Percentiles rank a stretch among this genome's conserved stretches.
Conservation (phyloP, 2,888 invertebrate genomes). For the Halictus quadricinctus region DNA sequence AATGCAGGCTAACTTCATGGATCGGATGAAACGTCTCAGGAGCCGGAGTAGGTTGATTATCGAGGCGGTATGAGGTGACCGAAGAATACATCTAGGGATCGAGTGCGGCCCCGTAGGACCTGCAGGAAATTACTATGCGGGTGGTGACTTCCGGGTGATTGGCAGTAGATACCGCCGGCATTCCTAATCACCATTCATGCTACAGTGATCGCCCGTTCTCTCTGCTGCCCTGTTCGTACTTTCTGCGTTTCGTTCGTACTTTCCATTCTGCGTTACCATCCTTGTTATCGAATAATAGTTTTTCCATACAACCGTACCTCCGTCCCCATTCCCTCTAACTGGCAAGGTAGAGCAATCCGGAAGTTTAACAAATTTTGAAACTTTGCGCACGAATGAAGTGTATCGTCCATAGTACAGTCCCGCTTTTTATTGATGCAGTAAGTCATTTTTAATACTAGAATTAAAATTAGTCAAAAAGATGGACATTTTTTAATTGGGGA, state of each 20-base stretch:
- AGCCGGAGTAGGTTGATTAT: constrained; percentile 59
- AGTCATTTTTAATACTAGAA: too few relatives aligned
- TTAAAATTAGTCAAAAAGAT: background rate
- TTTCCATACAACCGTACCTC: background rate
- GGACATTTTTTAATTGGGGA: too few relatives aligned
- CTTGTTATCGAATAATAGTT: background rate
- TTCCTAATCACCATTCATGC: constrained; percentile 69
- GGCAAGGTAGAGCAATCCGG: background rate
- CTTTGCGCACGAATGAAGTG: background rate
- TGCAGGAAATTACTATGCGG: constrained; percentile 75
- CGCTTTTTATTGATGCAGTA: background rate
- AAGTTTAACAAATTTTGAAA: background rate
- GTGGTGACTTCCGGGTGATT: constrained; percentile 72
- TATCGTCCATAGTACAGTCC: background rate
- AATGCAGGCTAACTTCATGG: constrained; percentile 30
- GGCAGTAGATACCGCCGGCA: constrained; percentile 73
- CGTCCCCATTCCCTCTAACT: background rate
- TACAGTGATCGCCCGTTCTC: constrained; percentile 52
- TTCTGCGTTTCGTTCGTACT: background rate
- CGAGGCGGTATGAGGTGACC: constrained; percentile 39
- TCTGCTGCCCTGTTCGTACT: background rate
- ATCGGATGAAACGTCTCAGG: constrained; percentile 39
- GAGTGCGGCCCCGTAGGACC: constrained; percentile 55
- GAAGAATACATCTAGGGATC: constrained; percentile 53
- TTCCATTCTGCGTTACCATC: background rate